Conservation (phyloP, 2,888 invertebrate species). For the Amblyjoppa fuscipennis region DNA sequence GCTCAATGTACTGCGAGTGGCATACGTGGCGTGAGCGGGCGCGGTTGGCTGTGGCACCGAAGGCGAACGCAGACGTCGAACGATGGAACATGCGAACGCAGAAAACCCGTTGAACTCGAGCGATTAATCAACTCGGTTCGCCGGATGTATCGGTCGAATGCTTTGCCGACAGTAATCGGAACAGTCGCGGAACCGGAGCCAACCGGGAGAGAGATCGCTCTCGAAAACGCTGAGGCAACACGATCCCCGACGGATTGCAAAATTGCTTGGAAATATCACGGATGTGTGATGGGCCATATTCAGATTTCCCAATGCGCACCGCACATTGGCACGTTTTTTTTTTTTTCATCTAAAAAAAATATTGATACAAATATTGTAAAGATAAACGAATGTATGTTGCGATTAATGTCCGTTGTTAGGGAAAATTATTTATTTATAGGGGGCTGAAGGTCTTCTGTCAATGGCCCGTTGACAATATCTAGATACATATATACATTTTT, state of each 20-base stretch:
- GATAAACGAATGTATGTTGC: too few relatives aligned
- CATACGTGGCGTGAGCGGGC: neutral
- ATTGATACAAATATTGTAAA: too few relatives aligned
- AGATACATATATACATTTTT: too few relatives aligned
- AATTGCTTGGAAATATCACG: conserved; percentile 8
- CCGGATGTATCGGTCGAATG: conserved; percentile 62
- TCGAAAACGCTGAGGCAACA: neutral
- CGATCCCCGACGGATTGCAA: conserved; percentile 3
- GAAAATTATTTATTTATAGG: too few relatives aligned
- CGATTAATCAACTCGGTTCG: conserved; percentile 66
- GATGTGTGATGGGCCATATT: neutral
- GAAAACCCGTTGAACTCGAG: conserved; percentile 45
- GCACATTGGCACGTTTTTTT: too few relatives aligned
- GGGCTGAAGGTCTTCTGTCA: too few relatives aligned
- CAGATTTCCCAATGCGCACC: neutral
- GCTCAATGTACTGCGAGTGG: conserved; percentile 34
- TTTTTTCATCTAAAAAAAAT: neutral
- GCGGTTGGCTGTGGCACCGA: conserved; percentile 17
- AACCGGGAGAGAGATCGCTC: neutral
- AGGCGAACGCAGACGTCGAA: conserved; percentile 22
- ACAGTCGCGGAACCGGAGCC: conserved; percentile 25
- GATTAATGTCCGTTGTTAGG: too few relatives aligned
- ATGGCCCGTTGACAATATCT: too few relatives aligned
- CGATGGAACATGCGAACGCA: conserved; percentile 43
- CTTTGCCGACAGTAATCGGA: conserved; percentile 55